Base-by-base conservation (phyloP, 1,140 invertebrate species). In the Orius laevigatus region DNA sequence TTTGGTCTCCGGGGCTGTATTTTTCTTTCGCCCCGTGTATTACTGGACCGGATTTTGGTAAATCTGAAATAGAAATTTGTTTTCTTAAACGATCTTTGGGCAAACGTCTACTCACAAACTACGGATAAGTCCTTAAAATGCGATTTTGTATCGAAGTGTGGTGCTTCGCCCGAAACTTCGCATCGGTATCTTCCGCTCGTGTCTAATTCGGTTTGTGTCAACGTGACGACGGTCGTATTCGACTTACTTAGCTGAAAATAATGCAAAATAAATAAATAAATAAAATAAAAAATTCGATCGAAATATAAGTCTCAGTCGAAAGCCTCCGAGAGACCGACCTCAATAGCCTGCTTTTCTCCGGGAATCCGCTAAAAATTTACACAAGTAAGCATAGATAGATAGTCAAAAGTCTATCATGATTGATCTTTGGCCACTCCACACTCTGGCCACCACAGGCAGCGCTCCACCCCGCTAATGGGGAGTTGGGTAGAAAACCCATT, bases 161-260 rank as follows among this genome's bases (percentile, higher is more conserved):
- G 78, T 25, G 70, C 74, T 62, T 84, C 81, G 0, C 75, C 79
- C 46, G 75, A 81, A 51, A 84, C 75, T 65, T 84, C 80, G 60
- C 81, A 84, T 55, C 71, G 70, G 64, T 78, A 84, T 12, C 70
- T 55, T 1, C 81, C 81, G 19, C 71, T 77, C 2, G 75, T 74
- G 56, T 74, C 70, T 40, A 80, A 66, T 31, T 67, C 73, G 5
- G 81, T 68, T 38, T 70, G 66, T 43, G 67, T 65, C 12, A 84
- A 62, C 16, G 69, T 60, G 0, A 84, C 76, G 19, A 45, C 43
- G 16, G 19, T 45, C 8, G 25, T 11, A 18, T 45, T 45, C 12
- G 43, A 45, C 25, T 45, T 45, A 31, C 43, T 45, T 20, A 45
- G 15, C 43, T 45, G 43, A 31, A 45, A 45, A n/a, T 2, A 42